Base-by-base conservation (phyloP, 2,797 vertebrate genomes). In the Otus scops region DNA sequence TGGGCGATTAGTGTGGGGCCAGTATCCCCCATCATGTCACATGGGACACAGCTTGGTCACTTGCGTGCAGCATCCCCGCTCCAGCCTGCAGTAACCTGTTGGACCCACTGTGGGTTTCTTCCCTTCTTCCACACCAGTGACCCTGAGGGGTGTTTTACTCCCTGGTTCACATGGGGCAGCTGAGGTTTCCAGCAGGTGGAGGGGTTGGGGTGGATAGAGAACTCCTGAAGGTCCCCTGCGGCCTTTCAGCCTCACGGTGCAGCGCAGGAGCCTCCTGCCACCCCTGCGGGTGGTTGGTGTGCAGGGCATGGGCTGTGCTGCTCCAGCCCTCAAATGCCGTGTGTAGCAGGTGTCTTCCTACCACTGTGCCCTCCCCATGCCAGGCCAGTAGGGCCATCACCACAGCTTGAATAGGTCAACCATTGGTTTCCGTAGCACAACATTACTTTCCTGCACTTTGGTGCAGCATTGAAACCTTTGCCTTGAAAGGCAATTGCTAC, bases 351-450 rank as follows among this genome's bases (percentile, higher is more conserved):
- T 10, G 14, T 17, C 43, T 47, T 34, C 23, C 22, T 77, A 50
- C 48, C 28, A n/a, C 41, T 0, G 0, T 30, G 23, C 13, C 14
- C 27, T 47, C n/a, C 38, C 21, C 41, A 38, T 1, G 5, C 10
- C 2, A 3, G 34, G 7, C 20, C 51, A 64, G 22, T 51, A 59
- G 45, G n/a, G 15, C 7, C 21, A 28, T 18, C 0, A 1, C 38
- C 34, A 15, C 1, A 0, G 21, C n/a, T 43, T 1, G 0, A 68
- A 47, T 16, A 47, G 14, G 36, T 21, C 28, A 73, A 5, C 5
- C 41, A 11, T 3, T 2, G 1, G 6, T 63, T 68, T 51, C 34
- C 3, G 1, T 17, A 53, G 56, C 10, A 13, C 6, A 2, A 2
- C 1, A 3, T 39, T n/a, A 36, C 23, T 68, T n/a, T 24, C 28